phyloP scores from a whole-genome alignment of 2,888 invertebrate genomes.

The Cheilosia scutellata region DNA sequence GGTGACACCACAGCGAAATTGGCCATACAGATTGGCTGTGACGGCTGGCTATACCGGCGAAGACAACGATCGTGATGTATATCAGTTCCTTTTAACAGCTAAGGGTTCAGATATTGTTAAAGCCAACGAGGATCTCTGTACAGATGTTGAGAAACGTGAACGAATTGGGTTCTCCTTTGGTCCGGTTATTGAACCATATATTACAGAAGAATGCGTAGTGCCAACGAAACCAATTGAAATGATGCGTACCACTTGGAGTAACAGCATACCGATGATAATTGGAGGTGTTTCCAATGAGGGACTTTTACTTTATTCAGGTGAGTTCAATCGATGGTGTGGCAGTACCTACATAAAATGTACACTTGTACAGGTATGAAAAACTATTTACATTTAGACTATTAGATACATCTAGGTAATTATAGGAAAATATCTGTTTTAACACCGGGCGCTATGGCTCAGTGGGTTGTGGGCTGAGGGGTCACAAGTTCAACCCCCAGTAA shows the following conservation, averaged over 20 bases:
- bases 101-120: conserved; percentile 81
- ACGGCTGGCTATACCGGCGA: conserved; percentile 81
- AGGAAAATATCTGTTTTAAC: too few species aligned
- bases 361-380: background rate
- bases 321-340: background rate
- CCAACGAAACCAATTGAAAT: conserved; percentile 82
- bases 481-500: too few species aligned
- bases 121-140: conserved; percentile 81
- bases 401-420: too few species aligned
- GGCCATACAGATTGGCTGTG: conserved; percentile 82
- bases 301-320: conserved; percentile 80
- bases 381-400: too few species aligned
- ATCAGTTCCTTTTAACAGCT: conserved; percentile 82
- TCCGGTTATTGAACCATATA: conserved; percentile 83
- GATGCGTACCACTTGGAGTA: conserved; percentile 83
- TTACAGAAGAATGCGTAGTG: conserved; percentile 81
- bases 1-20: conserved; percentile 81
- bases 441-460: too few species aligned
- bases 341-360: background rate
- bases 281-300: conserved; percentile 84
- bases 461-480: too few species aligned
- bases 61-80: conserved; percentile 81
- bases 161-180: conserved; percentile 83
- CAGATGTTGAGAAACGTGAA: conserved; percentile 81
- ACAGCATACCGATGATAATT: conserved; percentile 82